Evolutionary conservation across 2,797 vertebrate species (phyloP).

Genomic region (Pseudotriccus pelzelni): DNA sequence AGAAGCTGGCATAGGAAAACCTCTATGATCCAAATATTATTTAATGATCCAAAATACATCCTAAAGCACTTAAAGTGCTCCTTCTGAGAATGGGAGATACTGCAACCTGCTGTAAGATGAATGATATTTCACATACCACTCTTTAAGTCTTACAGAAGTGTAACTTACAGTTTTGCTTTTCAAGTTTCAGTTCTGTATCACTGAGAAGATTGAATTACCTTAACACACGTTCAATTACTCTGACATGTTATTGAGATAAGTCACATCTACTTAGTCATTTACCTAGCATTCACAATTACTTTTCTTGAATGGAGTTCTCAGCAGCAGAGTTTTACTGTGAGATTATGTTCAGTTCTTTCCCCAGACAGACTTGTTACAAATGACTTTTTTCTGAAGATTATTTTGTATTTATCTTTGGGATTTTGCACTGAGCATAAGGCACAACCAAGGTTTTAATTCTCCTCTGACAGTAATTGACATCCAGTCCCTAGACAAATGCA

Average conservation of each 20-base stretch:
- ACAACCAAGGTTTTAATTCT: neutral
- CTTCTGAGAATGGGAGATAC: neutral
- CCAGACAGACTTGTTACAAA: neutral
- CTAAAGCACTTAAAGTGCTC: neutral
- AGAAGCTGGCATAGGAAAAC: neutral
- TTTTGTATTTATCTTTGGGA: neutral
- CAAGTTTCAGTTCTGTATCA: neutral
- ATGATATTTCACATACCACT: neutral
- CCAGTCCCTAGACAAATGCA: neutral
- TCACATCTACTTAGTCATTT: neutral
- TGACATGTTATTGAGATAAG: neutral
- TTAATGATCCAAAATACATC: neutral
- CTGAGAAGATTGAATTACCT: neutral
- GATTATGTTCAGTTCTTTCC: neutral
- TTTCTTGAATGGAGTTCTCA: neutral
- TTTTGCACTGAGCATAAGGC: neutral
- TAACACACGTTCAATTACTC: neutral
- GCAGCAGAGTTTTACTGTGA: neutral
- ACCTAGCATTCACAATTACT: neutral
- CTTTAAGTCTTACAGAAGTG: neutral
- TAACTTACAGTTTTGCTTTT: neutral
- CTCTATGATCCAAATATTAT: neutral
- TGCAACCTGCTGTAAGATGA: neutral
- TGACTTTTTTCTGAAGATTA: neutral
- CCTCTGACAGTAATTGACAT: neutral